Evolutionary conservation across 1,140 invertebrate genomes (phyloP).

Genomic region (Notospermus geniculatus): DNA sequence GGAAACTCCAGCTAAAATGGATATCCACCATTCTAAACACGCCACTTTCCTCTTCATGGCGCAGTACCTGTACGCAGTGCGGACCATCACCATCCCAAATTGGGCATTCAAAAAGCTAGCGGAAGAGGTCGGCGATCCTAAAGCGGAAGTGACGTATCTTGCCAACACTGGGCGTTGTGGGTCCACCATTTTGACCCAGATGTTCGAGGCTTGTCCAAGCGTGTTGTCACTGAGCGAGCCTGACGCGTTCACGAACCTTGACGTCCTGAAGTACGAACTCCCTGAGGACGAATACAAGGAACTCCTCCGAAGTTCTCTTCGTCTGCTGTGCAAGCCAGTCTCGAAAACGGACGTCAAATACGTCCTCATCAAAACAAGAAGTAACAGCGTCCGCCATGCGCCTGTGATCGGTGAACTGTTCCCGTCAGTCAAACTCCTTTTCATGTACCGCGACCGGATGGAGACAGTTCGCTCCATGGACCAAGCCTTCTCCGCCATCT

Average conservation of each 20-base stretch:
- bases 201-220: conserved; percentile 42
- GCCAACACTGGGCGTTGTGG: conserved; percentile 42
- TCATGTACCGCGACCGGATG: conserved; percentile 46
- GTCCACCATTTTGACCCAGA: conserved; percentile 36
- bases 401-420: conserved; percentile 35
- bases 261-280: conserved; percentile 31
- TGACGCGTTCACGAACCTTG: conserved; percentile 39
- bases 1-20: conserved; percentile 29
- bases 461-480: conserved; percentile 30
- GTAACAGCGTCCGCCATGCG: conserved; percentile 35
- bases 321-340: conserved; percentile 47
- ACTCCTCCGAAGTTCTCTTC: conserved; percentile 37
- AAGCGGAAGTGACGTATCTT: conserved; percentile 40
- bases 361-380: conserved; percentile 39
- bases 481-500: not conserved
- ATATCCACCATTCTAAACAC: conserved; percentile 30
- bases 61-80: conserved; percentile 40
- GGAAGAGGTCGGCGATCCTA: conserved; percentile 41
- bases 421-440: conserved; percentile 40
- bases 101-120: conserved; percentile 47
- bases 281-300: conserved; percentile 39
- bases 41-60: conserved; percentile 26
- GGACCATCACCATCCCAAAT: conserved; percentile 43
- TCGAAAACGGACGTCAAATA: conserved; percentile 31
- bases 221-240: conserved; percentile 40